Base-by-base conservation (phyloP, 2,888 invertebrate genomes). In the Eupithecia abbreviata region DNA sequence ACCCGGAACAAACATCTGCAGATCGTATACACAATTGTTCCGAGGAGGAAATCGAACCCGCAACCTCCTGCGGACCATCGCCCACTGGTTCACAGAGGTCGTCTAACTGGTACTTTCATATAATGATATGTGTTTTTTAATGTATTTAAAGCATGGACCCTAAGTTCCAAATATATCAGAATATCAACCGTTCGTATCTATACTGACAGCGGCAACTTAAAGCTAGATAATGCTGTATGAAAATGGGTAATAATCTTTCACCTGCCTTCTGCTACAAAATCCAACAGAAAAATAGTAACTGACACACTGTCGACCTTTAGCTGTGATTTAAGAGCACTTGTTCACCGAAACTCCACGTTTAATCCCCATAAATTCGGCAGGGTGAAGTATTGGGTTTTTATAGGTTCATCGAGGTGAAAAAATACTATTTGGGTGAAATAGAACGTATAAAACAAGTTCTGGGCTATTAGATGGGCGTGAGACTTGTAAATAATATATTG, bases 291-390 rank as follows among this genome's bases (percentile, higher is more conserved):
- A 76, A 71, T 67, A 71, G 72, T 55, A 65, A 72, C 65, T 45
- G 68, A 45, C 69, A 45, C 55, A 66, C 71, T 70, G 10, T 69
- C 41, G 69, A 69, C 77, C 71, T 75, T 73, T 67, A 76, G 43
- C 74, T 75, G 77, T 81, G 83, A 83, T 82, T 83, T 83, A 83
- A 74, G 68, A 76, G 58, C 75, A 78, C 78, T 68, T 79, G 79
- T 77, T 72, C 79, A 73, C 80, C 78, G 58, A 78, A 78, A 80
- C 78, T 78, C 77, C 58, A 74, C 75, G 76, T 78, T 79, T 79
- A 80, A 82, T 79, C 81, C 81, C 77, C 80, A 83, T 83, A 83
- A 83, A 83, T 83, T 82, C 69, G 65, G 71, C 70, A 71, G 71
- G 76, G 71, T 77, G 72, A 77, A 72, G 77, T 81, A 81, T 81